Conservation (phyloP, 1,140 invertebrate genomes). For the Elymnias hypermnestra region DNA sequence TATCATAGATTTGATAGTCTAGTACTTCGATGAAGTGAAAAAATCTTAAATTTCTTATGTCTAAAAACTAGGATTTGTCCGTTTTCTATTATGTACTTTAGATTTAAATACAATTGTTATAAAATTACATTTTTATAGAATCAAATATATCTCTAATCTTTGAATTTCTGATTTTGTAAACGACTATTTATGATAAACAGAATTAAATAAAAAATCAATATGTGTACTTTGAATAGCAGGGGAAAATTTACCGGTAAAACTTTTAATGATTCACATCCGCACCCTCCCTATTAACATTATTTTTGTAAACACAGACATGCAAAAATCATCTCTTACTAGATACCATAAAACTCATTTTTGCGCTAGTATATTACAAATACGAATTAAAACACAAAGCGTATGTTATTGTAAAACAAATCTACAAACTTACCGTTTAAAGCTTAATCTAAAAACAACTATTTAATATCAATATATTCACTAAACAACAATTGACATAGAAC, state of each 20-base stretch:
- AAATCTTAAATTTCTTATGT: no score
- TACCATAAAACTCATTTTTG: conserved; percentile 1
- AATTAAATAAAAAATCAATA: background rate
- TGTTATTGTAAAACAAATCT: conserved; percentile 6
- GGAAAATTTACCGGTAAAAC: background rate
- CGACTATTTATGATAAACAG: no score
- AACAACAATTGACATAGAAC: conserved; percentile 53
- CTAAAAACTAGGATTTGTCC: no score
- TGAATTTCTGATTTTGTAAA: no score
- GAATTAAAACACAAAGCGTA: conserved; percentile 8
- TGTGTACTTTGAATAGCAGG: background rate
- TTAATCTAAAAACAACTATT: conserved; percentile 37
- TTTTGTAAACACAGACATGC: conserved; percentile 4
- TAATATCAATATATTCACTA: conserved; percentile 43
- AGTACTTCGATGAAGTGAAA: no score
- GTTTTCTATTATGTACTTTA: no score
- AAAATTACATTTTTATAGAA: no score
- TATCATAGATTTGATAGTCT: no score
- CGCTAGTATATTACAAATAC: background rate
- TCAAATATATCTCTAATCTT: no score
- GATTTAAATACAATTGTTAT: no score
- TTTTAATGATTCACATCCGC: conserved; percentile 1
- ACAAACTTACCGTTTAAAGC: conserved; percentile 48
- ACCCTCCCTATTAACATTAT: background rate
- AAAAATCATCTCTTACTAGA: conserved; percentile 5